These are phyloP conservation scores for Strix occidentalis DNA, from an alignment of 2,797 vertebrate species.

Conservation along the genomic window DNA sequence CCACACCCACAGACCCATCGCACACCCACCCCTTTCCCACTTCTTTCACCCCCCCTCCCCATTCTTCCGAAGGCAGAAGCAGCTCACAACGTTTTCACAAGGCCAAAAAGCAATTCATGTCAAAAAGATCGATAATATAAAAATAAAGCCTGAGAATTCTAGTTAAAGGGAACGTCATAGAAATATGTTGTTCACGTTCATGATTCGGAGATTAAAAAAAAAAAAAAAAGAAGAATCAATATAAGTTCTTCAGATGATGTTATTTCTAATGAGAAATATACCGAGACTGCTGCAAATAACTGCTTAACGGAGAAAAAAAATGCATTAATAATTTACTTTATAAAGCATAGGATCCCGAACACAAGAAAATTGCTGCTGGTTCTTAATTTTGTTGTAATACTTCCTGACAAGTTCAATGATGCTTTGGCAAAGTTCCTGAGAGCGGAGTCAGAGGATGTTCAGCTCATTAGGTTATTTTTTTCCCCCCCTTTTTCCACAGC, in stretches of 20 bases:
- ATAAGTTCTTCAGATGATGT: constrained; percentile 78
- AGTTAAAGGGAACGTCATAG: constrained; percentile 76
- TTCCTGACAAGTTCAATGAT: constrained; percentile 52
- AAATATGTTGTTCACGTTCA: constrained; percentile 77
- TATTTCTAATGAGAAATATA: constrained; percentile 81
- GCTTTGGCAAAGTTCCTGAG: constrained; percentile 48
- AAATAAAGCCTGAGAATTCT: constrained; percentile 76
- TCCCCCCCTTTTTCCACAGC: rapidly evolving
- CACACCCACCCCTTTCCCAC: not conserved
- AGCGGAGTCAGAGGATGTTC: constrained; percentile 4
- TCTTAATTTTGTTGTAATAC: constrained; percentile 75
- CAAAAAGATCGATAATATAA: constrained; percentile 77
- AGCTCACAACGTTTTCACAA: constrained; percentile 54
- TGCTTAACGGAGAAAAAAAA: constrained; percentile 67
- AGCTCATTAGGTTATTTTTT: not conserved
- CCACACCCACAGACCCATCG: not conserved
- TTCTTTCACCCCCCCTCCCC: not conserved
- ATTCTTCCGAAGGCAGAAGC: constrained; percentile 53
- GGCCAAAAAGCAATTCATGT: constrained; percentile 75
- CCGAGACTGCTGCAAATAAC: constrained; percentile 72
- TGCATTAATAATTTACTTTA: constrained; percentile 80
- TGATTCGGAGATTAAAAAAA: constrained; percentile 75
- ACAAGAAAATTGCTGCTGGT: constrained; percentile 62
- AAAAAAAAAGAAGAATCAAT: constrained; percentile 67
- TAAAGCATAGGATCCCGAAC: constrained; percentile 65